Evolutionary conservation across 1,140 invertebrate species (phyloP).

Genomic region (Calephelis virginiensis): DNA sequence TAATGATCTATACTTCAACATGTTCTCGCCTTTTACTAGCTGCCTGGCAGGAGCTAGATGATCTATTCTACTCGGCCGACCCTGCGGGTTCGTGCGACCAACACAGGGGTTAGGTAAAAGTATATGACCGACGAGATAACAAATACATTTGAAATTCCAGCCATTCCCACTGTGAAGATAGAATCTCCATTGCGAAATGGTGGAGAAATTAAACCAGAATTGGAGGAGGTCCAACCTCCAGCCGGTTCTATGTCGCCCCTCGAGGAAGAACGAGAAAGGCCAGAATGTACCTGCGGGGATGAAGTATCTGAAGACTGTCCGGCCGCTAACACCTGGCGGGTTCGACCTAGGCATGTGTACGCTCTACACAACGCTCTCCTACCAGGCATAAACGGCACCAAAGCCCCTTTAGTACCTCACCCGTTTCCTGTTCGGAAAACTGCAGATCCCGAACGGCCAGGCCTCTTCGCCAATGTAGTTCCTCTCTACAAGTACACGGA

Average conservation of each 20-base stretch:
- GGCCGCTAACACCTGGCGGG: constrained; percentile 39
- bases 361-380: constrained; percentile 53
- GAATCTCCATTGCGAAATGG: constrained; percentile 64
- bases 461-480: constrained; percentile 62
- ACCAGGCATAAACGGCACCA: constrained; percentile 64
- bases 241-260: constrained; percentile 36
- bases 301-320: constrained; percentile 29
- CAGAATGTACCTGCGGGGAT: constrained; percentile 55
- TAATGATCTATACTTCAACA: too few species aligned
- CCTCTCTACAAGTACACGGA: constrained; percentile 74
- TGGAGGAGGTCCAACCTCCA: constrained; percentile 19
- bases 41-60: too few species aligned
- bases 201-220: constrained; percentile 30
- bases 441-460: constrained; percentile 52
- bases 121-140: neutral
- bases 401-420: constrained; percentile 50
- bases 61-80: too few species aligned
- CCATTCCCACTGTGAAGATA: constrained; percentile 37
- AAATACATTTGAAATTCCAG: constrained; percentile 35
- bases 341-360: constrained; percentile 49
- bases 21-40: too few species aligned
- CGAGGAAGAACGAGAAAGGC: constrained; percentile 52
- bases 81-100: too few species aligned
- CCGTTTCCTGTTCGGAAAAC: constrained; percentile 50
- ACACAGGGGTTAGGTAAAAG: neutral